Conservation (phyloP, 2,113 vertebrate species). For the Callopanchax toddi region DNA sequence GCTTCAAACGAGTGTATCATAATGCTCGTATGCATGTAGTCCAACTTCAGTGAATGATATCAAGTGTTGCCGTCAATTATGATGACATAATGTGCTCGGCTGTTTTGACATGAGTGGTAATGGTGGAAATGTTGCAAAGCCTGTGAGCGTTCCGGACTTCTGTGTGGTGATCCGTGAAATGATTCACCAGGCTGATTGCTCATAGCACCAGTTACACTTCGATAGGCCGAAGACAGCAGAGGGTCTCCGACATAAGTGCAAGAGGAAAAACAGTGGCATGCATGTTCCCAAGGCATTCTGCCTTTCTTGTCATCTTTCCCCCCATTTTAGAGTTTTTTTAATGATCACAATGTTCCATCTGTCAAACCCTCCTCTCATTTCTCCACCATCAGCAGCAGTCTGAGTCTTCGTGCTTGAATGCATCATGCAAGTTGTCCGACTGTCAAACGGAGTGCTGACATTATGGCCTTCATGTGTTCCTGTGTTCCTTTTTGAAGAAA, state of each 20-base stretch:
- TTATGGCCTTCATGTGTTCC: constrained; percentile 44
- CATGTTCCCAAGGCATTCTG: constrained; percentile 54
- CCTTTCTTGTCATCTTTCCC: constrained; percentile 22
- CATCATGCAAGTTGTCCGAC: constrained; percentile 12
- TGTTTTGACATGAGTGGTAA: constrained; percentile 58
- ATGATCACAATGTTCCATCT: constrained; percentile 34
- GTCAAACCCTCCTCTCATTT: constrained; percentile 14
- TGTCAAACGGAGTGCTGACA: constrained; percentile 31
- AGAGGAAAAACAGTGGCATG: constrained; percentile 64
- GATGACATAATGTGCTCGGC: constrained; percentile 49
- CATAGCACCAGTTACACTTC: constrained; percentile 70
- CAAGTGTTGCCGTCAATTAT: constrained; percentile 40
- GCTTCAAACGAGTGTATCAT: constrained; percentile 27
- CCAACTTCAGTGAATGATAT: constrained; percentile 15
- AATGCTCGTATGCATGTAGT: neutral
- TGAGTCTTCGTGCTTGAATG: constrained; percentile 35
- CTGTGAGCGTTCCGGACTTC: constrained; percentile 56
- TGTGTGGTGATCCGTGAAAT: constrained; percentile 70
- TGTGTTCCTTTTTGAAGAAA: constrained; percentile 28
- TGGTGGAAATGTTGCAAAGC: constrained; percentile 47
- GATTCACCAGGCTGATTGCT: constrained; percentile 63
- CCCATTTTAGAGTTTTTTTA: constrained; percentile 24
- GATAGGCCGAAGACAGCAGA: constrained; percentile 67
- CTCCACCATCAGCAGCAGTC: constrained; percentile 25
- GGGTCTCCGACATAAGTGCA: constrained; percentile 68